Base-by-base conservation (phyloP, 2,888 invertebrate genomes). In the Augiades crinisus region DNA sequence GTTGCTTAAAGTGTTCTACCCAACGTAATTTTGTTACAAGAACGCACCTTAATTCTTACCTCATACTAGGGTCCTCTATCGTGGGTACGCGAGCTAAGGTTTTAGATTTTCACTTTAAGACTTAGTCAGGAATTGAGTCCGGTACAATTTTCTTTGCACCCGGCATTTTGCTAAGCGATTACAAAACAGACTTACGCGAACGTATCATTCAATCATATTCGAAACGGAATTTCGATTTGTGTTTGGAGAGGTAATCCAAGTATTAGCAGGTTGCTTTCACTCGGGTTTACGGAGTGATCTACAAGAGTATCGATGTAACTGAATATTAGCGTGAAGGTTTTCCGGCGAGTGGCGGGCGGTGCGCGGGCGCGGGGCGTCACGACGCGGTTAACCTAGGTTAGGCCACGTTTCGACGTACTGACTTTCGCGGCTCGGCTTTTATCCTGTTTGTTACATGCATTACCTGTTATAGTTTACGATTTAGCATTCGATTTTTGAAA, bases 321-420 rank as follows among this genome's bases (percentile, higher is more conserved):
- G 60, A 62, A 62, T 64, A 64, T 61, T 61, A 60, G 57, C 61
- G 65, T 62, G 66, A 67, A 67, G 67, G 67, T 61, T 65, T 62
- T 62, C 62, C 59, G 60, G 61, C 57, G 59, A 60, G 58, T 57
- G 63, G 55, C 58, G 59, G 61, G 61, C 41, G 60, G 56, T 50
- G 60, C 47, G 59, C 57, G 54, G 60, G 59, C 54, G 65, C 58
- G 63, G 67, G 65, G 73, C 69, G 72, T 81, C 86, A 85, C 86
- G 84, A 85, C 73, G 81, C 77, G 79, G 82, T 81, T 82, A 76
- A 78, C 81, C 76, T 82, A 75, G 73, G 69, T 70, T 72, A 74
- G 67, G 66, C 72, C 70, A 65, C 65, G 70, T 65, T 70, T 68
- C 65, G 71, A 74, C 68, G 63, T 67, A 67, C 69, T 58, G 59